Base-by-base conservation (phyloP, 2,888 invertebrate species). In the Drosophila setosimentum region DNA sequence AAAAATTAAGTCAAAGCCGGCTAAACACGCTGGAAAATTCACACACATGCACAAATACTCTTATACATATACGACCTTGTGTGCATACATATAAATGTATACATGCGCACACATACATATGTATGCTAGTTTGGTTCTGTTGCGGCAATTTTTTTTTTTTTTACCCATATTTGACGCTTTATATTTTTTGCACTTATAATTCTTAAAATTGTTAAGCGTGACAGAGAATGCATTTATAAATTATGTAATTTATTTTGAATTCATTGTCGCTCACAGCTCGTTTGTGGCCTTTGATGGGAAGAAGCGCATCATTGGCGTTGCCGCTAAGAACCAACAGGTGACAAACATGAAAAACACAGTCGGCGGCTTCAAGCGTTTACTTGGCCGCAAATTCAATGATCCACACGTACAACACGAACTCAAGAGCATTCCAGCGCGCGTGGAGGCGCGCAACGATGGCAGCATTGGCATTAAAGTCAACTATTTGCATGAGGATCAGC, bases 301-400 rank as follows among this genome's bases (percentile, higher is more conserved):
- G 93, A 97, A 97, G 92, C 96, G 99, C 86, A 96, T 97, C 90
- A 95, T 99, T 93, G 99, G 99, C 68, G 98, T 98, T 45, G 97
- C 99, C 51, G 99, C 99, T 69, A 99, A 98, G 93, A 99, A 98
- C 92, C 98, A 99, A 93, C 96, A 97, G 94, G 97, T 98, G 63
- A 98, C 99, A 88, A 99, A 99, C 93, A 96, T 99, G 95, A 98
- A 98, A 93, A 99, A 99, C 93, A 99, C 99, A 75, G 95, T 99
- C 68, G 96, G 96, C 94, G 97, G 97, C 73, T 98, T 99, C 93
- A 99, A 99, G 94, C 95, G 98, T 90, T 94, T 99, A 61, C 94
- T 99, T 90, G 99, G 99, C 66, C 95, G 99, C 90, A 96, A 96
- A 92, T 98, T 95, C 93, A 95, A 96, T 83, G 99, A 99, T 94